Percentiles rank a stretch among this genome's conserved stretches.
phyloP scores from a whole-genome alignment of 92 coral and sea anemone genomes.

The Nematostella vectensis region DNA sequence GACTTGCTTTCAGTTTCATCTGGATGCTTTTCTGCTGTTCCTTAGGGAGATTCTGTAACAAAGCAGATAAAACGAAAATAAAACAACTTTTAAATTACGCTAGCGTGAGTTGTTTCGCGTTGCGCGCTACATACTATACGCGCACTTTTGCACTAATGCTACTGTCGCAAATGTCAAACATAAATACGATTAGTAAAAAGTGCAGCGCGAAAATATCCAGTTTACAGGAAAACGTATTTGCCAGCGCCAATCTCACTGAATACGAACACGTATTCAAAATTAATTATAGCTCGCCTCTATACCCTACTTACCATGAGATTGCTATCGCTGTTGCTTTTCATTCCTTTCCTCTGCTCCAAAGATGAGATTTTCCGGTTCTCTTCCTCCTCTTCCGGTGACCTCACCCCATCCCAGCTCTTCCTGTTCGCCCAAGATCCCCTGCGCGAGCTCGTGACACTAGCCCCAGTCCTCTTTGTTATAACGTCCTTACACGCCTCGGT shows the following conservation, averaged over 20 bases:
- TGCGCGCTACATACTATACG: too few relatives aligned
- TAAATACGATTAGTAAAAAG: too few relatives aligned
- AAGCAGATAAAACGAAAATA: not conserved
- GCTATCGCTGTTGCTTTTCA: conserved; percentile 76
- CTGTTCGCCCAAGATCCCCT: conserved; percentile 33
- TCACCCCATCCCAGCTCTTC: conserved; percentile 86
- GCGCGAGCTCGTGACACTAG: not conserved
- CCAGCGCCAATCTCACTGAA: too few relatives aligned
- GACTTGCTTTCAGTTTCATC: conserved; percentile 65
- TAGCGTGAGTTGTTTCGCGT: too few relatives aligned
- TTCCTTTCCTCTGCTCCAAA: conserved; percentile 21
- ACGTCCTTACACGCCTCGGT: conserved; percentile 12
- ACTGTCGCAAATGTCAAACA: too few relatives aligned
- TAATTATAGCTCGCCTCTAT: too few relatives aligned
- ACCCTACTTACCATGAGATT: conserved; percentile 52
- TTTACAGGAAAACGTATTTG: too few relatives aligned
- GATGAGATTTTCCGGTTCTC: conserved; percentile 26
- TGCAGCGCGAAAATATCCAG: too few relatives aligned
- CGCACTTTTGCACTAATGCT: too few relatives aligned
- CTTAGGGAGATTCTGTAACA: conserved; percentile 67
- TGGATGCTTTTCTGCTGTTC: conserved; percentile 64
- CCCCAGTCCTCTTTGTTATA: not conserved
- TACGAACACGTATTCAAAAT: too few relatives aligned
- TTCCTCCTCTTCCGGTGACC: conserved; percentile 18
- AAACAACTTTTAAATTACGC: too few relatives aligned